Evolutionary conservation across 2,888 invertebrate species (phyloP), one percentile per base, ranked within the genome.

Genomic region (Seira ritae): DNA sequence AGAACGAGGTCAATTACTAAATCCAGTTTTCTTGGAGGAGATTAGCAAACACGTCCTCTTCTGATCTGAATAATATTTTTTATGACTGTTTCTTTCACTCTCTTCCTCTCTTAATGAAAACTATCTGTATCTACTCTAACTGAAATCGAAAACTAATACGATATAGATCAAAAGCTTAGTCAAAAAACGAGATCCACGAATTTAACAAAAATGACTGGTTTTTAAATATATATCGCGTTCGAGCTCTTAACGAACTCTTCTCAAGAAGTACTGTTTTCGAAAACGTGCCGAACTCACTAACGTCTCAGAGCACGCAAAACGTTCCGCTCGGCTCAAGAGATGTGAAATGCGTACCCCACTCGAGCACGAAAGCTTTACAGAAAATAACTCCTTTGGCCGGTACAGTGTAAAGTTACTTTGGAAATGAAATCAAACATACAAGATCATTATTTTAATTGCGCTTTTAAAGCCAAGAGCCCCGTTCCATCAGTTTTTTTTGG

Each of bases 11-110:
- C 78, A 74, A 19, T 78, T 83, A 70, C 83, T 50, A 70, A 24
- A 83, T 83, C 83, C 83, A 83, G 83, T 50, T 73, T 83, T 83
- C 31, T 70, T 83, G 55, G 17, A 55, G n/a, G 55, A 55, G 55
- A 55, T 55, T 17, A 3, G 12, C 31, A 31, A 31, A 31, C 55
- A 55, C 55, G 55, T 55, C 55, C 55, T 55, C 55, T 55, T 55
- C 55, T 55, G 55, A 55, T 55, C 55, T 55, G 31, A 31, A 4
- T 2, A 31, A n/a, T 42, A 42, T 42, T 42, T 12, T 42, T 42
- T 42, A 42, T 42, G 42, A 42, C 42, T n/a, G n/a, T n/a, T n/a
- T n/a, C n/a, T n/a, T n/a, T n/a, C n/a, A n/a, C n/a, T n/a, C n/a
- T n/a, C n/a, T n/a, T n/a, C n/a, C n/a, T n/a, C n/a, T n/a, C n/a